phyloP scores from a whole-genome alignment of 2,113 vertebrate species.

The Galeopterus variegatus region DNA sequence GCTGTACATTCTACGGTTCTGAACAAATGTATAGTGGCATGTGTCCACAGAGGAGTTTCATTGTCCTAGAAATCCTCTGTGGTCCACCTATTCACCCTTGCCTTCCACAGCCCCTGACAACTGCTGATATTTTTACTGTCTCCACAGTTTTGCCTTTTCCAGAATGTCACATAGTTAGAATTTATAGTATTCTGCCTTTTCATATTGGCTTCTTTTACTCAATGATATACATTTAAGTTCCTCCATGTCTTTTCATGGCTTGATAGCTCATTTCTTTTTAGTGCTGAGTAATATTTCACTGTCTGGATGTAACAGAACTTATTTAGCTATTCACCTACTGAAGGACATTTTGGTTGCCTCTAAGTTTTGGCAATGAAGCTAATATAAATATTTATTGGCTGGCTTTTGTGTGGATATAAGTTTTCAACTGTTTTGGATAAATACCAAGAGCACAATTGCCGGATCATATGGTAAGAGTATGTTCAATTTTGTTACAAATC shows the following conservation, averaged over 20 bases:
- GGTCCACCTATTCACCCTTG: neutral
- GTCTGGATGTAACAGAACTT: neutral
- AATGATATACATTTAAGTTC: neutral
- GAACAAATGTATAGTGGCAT: neutral
- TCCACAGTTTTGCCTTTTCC: neutral
- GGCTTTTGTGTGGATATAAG: neutral
- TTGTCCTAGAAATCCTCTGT: neutral
- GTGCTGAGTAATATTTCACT: neutral
- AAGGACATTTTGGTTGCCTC: neutral
- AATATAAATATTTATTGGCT: neutral
- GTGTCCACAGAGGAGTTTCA: neutral
- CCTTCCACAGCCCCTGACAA: neutral
- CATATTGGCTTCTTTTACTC: neutral
- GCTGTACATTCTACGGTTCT: neutral
- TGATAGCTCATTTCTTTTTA: neutral
- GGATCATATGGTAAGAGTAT: neutral
- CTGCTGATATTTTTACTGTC: neutral
- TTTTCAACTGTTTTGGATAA: neutral
- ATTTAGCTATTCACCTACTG: neutral
- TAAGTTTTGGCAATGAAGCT: neutral
- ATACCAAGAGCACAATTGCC: neutral
- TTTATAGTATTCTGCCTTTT: neutral
- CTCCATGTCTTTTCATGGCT: neutral
- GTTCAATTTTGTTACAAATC: neutral
- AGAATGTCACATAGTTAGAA: neutral